phyloP scores from a whole-genome alignment of 1,140 invertebrate genomes.

The Calephelis nemesis region DNA sequence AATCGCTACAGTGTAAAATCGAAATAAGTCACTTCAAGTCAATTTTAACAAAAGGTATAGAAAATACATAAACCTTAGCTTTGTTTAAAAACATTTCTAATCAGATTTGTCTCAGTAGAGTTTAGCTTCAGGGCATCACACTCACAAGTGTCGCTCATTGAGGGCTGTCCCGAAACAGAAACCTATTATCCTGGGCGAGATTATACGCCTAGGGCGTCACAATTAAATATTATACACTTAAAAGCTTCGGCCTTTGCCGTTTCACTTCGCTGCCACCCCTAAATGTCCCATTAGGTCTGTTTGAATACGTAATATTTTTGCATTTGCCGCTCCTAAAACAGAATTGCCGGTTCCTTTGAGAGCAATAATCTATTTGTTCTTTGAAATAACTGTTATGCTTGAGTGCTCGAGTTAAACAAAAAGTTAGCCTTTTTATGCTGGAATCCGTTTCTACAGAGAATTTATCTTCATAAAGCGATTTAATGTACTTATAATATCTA shows the following conservation, averaged over 20 bases:
- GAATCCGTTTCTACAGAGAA: slow-evolving; percentile 27
- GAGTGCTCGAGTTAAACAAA: slow-evolving; percentile 67
- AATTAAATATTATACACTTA: slow-evolving; percentile 81
- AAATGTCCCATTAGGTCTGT: slow-evolving; percentile 79
- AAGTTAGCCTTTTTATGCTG: slow-evolving; percentile 47
- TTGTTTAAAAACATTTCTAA: slow-evolving; percentile 71
- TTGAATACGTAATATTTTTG: slow-evolving; percentile 80
- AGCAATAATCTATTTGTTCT: slow-evolving; percentile 77
- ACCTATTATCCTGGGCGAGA: slow-evolving; percentile 80
- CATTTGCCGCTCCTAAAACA: slow-evolving; percentile 75
- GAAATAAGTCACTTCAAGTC: neutral
- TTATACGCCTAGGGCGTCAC: slow-evolving; percentile 80
- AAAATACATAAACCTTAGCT: slow-evolving; percentile 39
- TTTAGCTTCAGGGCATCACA: slow-evolving; percentile 69
- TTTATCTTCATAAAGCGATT: slow-evolving; percentile 26
- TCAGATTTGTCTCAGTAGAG: slow-evolving; percentile 73
- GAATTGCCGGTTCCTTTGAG: slow-evolving; percentile 77
- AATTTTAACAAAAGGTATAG: slow-evolving; percentile 1
- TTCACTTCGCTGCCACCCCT: slow-evolving; percentile 77
- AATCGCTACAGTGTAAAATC: neutral
- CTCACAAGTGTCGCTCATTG: slow-evolving; percentile 70
- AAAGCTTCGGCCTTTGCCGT: slow-evolving; percentile 79
- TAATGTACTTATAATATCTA: slow-evolving; percentile 27
- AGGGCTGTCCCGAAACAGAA: slow-evolving; percentile 78
- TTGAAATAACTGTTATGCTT: slow-evolving; percentile 73